Evolutionary conservation across 2,113 vertebrate species (phyloP), one percentile per base, ranked within the genome.

Genomic region (Centropus unirufus): DNA sequence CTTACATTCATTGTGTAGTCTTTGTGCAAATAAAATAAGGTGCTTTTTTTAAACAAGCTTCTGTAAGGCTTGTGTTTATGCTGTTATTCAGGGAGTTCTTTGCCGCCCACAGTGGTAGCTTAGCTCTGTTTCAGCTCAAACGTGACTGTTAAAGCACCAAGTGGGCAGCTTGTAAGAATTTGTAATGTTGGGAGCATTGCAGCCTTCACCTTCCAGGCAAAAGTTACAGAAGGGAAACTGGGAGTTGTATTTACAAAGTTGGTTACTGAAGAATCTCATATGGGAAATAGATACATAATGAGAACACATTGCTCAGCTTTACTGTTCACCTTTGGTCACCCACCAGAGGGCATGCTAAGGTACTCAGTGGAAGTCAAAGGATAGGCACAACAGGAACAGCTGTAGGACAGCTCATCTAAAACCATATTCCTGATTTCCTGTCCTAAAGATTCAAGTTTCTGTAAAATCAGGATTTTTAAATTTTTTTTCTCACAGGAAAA

Each of bases 301-400:
- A 73, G 15, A 27, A 44, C 54, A 9, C 0, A 4, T 12, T 32
- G 21, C 66, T 85, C 64, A n/a, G 8, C 83, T 70, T 57, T 13
- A 26, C 23, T 39, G 26, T 77, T 80, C 59, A 83, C 59, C 72
- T 88, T 68, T 42, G 55, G 59, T 66, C 58, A 55, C 36, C 89
- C 96, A 87, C 39, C 83, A 96, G 96, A 93, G 89, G 96, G 94
- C 70, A 49, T 1, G 8, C 64, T 72, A 32, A 47, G 1, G 32
- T 32, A 18, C 29, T n/a, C 20, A 22, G 19, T 36, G 7, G 19
- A 17, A 89, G 49, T 34, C 52, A 42, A 22, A 66, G 42, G 27
- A 15, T 36, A 12, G 27, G 67, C 75, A 21, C 23, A 59, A 7
- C 23, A 78, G 82, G n/a, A 66, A 7, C 5, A 13, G 16, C 67